These are phyloP conservation scores for Channallabes apus DNA, from an alignment of 2,797 vertebrate species.

Conservation along the genomic window DNA sequence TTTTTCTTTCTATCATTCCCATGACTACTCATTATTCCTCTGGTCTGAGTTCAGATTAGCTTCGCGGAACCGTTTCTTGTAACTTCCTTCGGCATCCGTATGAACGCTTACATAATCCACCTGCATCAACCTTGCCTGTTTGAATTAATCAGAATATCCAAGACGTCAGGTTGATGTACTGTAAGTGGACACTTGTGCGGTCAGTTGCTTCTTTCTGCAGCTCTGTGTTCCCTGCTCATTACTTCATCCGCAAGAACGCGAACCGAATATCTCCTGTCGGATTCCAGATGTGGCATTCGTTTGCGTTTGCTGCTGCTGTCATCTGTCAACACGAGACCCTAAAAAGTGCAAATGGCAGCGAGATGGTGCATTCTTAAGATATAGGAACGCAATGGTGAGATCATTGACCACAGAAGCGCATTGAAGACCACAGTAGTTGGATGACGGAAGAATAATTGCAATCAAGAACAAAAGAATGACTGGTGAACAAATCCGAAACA, in stretches of 20 bases:
- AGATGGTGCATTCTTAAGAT: neutral
- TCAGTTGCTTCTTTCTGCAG: neutral
- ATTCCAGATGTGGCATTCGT: constrained; percentile 21
- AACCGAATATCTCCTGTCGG: neutral
- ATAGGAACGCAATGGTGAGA: constrained; percentile 2
- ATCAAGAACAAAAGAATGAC: constrained; percentile 21
- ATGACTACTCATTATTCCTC: neutral
- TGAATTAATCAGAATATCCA: neutral
- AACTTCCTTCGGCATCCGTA: neutral
- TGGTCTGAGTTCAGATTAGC: neutral
- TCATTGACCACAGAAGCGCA: constrained; percentile 18
- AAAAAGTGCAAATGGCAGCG: constrained; percentile 18
- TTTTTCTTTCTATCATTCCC: neutral
- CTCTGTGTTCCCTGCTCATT: constrained; percentile 11
- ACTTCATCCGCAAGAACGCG: neutral
- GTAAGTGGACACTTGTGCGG: constrained; percentile 22
- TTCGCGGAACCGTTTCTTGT: neutral
- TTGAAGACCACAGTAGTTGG: constrained; percentile 7
- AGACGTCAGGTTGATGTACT: neutral
- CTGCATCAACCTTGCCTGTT: neutral
- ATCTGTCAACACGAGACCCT: constrained; percentile 5
- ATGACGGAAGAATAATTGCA: constrained; percentile 21
- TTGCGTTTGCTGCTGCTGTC: neutral
- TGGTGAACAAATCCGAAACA: constrained; percentile 17
- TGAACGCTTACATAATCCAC: neutral